Base-by-base conservation (phyloP, 2,888 invertebrate species). In the Strigamia transsilvanica region DNA sequence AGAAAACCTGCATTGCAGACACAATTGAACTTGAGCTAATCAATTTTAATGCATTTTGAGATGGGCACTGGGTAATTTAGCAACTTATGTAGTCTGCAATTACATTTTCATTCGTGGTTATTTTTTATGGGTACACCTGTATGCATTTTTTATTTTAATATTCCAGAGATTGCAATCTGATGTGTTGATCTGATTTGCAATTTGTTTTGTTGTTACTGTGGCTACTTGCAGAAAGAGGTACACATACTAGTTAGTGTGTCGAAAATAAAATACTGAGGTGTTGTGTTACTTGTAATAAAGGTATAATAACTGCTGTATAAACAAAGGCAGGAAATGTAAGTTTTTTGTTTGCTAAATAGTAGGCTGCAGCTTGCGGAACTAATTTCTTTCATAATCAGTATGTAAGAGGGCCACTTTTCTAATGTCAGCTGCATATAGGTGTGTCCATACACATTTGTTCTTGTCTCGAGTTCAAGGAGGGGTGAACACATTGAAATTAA, bases 341-440 rank as follows among this genome's bases (percentile, higher is more conserved):
- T 73, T 73, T 32, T 32, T 73, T 21, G 12, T 73, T 73, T 27
- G 27, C n/a, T 7, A 73, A 23, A 73, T 32, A 73, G 73, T 73
- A 32, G 73, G 23, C 27, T 27, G 32, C n/a, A 73, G 27, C 73
- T 73, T 32, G 73, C 32, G 73, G 73, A 73, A 73, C 73, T 73
- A 73, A 73, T 73, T 73, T 73, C 9, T 73, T 32, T 73, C 32
- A 32, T 73, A 73, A 73, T 73, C 73, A 73, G 73, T 73, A 73
- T 73, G 73, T 73, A 73, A 73, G 73, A 73, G 27, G 32, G 73
- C 73, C 73, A 73, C 73, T 73, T 73, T 73, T 27, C 73, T 56
- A 32, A 73, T 73, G 73, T 73, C 73, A 73, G 73, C 73, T 73
- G 73, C 73, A 73, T 73, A 73, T 73, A 73, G 73, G 73, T 73